phyloP scores from a whole-genome alignment of 2,888 invertebrate species.

The Leptopilina drosophilae region DNA sequence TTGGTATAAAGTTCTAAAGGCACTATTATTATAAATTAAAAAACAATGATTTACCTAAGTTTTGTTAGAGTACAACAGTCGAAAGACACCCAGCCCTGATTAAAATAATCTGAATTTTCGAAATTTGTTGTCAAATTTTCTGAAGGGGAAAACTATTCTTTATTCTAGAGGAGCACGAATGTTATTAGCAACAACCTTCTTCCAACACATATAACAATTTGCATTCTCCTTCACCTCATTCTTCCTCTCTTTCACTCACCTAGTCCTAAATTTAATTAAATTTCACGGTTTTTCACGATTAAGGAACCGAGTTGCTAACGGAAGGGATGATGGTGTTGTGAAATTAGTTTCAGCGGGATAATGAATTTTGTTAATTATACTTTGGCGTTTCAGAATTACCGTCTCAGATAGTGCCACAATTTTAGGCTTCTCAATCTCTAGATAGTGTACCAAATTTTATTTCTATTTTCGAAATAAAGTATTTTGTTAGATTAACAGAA shows the following conservation, averaged over 20 bases:
- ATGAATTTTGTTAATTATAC: conserved; percentile 76
- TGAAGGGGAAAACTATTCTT: neutral
- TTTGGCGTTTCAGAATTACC: conserved; percentile 60
- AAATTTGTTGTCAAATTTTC: too few species aligned
- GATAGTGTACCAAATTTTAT: neutral
- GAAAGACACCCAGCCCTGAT: too few species aligned
- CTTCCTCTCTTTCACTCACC: conserved; percentile 70
- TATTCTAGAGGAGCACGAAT: conserved; percentile 60
- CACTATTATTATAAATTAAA: too few species aligned
- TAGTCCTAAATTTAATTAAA: conserved; percentile 77
- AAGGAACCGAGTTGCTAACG: conserved; percentile 69
- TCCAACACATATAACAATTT: conserved; percentile 49
- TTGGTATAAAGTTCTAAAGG: too few species aligned
- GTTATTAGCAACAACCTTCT: conserved; percentile 71
- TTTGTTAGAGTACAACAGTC: too few species aligned
- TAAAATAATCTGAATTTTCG: too few species aligned
- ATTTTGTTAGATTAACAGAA: too few species aligned
- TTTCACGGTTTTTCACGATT: conserved; percentile 77
- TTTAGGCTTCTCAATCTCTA: conserved; percentile 23
- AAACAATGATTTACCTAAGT: too few species aligned
- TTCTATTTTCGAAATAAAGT: too few species aligned
- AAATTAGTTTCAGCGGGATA: conserved; percentile 75
- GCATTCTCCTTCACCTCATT: conserved; percentile 53
- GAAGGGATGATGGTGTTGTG: conserved; percentile 65
- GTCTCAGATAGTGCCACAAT: conserved; percentile 29